Evolutionary conservation across 2,888 invertebrate species (phyloP).

Genomic region (Ypsolopha scabrella): DNA sequence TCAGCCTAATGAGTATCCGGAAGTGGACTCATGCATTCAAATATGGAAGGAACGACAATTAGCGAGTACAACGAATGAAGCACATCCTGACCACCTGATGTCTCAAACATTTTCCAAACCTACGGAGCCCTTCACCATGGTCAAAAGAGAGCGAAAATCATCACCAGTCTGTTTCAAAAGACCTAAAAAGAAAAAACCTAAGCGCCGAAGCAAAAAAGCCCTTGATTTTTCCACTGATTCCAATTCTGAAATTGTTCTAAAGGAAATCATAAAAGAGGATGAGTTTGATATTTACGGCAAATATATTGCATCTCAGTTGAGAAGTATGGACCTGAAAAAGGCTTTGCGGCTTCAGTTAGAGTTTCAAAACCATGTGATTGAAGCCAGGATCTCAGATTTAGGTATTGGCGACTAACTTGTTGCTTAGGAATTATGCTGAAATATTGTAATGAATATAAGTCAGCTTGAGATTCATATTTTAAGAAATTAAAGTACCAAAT

Average conservation of each 20-base stretch:
- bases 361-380: constrained; percentile 49
- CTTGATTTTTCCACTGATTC: constrained; percentile 15
- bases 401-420: background rate
- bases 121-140: constrained; percentile 16
- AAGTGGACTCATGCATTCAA: constrained; percentile 39
- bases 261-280: constrained; percentile 34
- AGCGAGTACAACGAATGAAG: constrained; percentile 20
- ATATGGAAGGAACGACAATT: constrained; percentile 38
- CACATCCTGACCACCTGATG: constrained; percentile 34
- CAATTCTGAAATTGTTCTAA: constrained; percentile 26
- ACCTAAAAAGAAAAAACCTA: constrained; percentile 35
- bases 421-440: too few relatives aligned
- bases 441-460: too few relatives aligned
- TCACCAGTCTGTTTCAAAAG: constrained; percentile 22
- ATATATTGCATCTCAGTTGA: constrained; percentile 51
- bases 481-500: too few relatives aligned
- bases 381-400: constrained; percentile 42
- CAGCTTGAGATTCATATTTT: too few relatives aligned
- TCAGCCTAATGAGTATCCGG: too few relatives aligned
- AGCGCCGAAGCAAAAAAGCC: constrained; percentile 25
- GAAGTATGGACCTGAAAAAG: constrained; percentile 43
- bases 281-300: constrained; percentile 61
- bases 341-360: constrained; percentile 48
- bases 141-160: constrained; percentile 19
- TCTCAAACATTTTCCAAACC: constrained; percentile 23